Conservation (phyloP, 2,888 invertebrate species). For the Lottia gigantea region DNA sequence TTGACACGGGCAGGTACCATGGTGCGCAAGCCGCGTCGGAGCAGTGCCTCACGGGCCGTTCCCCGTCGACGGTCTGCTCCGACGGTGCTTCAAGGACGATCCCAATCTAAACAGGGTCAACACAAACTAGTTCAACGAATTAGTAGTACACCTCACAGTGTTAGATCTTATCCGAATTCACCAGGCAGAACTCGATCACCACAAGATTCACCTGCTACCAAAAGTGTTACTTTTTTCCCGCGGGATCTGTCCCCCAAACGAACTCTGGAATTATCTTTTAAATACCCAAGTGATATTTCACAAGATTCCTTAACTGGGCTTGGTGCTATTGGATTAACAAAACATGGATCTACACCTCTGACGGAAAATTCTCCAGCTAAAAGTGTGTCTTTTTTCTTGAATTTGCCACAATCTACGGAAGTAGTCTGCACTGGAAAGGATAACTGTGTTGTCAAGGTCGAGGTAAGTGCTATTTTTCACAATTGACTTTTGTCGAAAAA, state of each 20-base stretch:
- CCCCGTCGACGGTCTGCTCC: conserved; percentile 22
- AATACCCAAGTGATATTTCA: conserved; percentile 12
- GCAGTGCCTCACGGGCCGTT: conserved; percentile 13
- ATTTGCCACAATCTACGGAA: neutral
- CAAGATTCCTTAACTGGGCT: conserved; percentile 11
- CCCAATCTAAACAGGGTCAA: conserved; percentile 18
- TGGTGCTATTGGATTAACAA: conserved; percentile 1
- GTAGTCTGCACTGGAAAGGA: neutral
- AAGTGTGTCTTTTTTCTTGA: conserved; percentile 18
- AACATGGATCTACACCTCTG: neutral
- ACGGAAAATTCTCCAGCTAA: conserved; percentile 15
- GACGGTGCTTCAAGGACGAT: conserved; percentile 21
- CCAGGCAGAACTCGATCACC: neutral
- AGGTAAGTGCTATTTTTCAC: neutral
- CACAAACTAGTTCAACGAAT: neutral
- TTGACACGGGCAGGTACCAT: conserved; percentile 22
- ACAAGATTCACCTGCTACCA: neutral
- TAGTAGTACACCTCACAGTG: neutral
- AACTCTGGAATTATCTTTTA: conserved; percentile 13
- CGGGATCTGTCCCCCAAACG: neutral
- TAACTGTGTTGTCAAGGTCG: neutral
- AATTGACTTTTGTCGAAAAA: no score
- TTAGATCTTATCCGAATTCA: neutral
- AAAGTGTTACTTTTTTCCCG: neutral
- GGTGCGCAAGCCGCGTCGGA: conserved; percentile 23